Evolutionary conservation across 2,797 vertebrate genomes (phyloP).

Genomic region (Rhinophrynus dorsalis): DNA sequence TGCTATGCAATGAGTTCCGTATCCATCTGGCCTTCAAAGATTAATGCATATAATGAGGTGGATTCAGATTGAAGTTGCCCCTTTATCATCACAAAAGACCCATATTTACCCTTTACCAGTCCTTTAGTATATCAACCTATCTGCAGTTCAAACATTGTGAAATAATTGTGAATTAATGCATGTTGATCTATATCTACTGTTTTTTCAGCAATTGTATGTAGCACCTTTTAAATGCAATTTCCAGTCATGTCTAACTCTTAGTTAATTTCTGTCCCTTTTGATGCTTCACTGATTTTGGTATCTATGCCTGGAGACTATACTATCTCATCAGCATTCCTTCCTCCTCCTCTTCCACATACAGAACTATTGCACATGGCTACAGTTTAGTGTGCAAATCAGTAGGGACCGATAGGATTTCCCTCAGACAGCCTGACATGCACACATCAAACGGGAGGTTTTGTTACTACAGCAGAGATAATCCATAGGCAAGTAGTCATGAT

Average conservation of each 20-base stretch:
- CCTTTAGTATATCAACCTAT: too few relatives aligned
- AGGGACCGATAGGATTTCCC: slow-evolving; percentile 60
- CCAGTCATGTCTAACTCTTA: background rate
- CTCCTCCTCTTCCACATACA: slow-evolving; percentile 47
- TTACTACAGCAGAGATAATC: slow-evolving; percentile 11
- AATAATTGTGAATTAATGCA: too few relatives aligned
- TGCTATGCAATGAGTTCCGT: too few relatives aligned
- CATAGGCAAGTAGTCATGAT: background rate
- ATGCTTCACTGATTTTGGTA: slow-evolving; percentile 16
- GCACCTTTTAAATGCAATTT: too few relatives aligned
- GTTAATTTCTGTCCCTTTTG: background rate
- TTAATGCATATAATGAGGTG: too few relatives aligned
- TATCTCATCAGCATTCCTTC: slow-evolving; percentile 3
- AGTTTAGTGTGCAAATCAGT: slow-evolving; percentile 67
- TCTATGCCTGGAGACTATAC: slow-evolving; percentile 20
- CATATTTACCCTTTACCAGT: too few relatives aligned
- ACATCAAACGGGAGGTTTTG: slow-evolving; percentile 17
- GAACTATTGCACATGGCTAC: slow-evolving; percentile 69
- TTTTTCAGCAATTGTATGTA: too few relatives aligned
- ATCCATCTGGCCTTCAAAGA: too few relatives aligned
- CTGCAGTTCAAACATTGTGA: too few relatives aligned
- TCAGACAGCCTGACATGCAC: slow-evolving; percentile 57
- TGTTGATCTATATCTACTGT: too few relatives aligned
- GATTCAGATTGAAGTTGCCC: too few relatives aligned
- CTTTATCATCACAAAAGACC: too few relatives aligned